Percentiles rank a stretch among this genome's conserved stretches.
Evolutionary conservation across 2,888 invertebrate species (phyloP).

Genomic region (Mesorhabditis sp.): DNA sequence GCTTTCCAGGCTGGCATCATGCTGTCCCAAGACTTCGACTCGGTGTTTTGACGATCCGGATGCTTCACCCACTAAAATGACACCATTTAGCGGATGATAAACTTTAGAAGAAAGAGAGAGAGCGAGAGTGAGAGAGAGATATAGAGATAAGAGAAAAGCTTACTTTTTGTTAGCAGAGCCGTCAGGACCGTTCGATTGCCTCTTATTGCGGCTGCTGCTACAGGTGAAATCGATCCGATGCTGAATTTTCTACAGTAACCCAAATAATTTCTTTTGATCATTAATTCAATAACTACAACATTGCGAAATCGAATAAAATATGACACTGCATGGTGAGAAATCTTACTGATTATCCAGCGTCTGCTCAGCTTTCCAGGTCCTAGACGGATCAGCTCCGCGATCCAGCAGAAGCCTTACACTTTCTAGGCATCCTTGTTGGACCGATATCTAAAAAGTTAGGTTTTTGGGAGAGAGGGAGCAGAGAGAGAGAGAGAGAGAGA

Average conservation of each 20-base stretch:
- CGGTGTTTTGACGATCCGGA: slow-evolving; percentile 9
- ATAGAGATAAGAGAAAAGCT: neutral
- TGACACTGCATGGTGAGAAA: no score
- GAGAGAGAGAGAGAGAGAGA: no score
- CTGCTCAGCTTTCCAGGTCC: slow-evolving; percentile 68
- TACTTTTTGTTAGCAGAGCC: slow-evolving; percentile 11
- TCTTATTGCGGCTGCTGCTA: slow-evolving; percentile 83
- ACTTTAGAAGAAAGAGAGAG: neutral
- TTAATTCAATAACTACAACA: no score
- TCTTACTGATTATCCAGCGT: neutral
- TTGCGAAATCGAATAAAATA: no score
- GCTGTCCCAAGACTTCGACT: slow-evolving; percentile 82
- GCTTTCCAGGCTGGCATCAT: slow-evolving; percentile 66
- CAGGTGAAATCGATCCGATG: slow-evolving; percentile 76
- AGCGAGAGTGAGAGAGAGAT: no score
- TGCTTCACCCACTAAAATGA: slow-evolving; percentile 9
- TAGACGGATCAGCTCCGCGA: slow-evolving; percentile 82
- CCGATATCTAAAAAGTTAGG: slow-evolving; percentile 19
- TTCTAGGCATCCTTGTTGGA: slow-evolving; percentile 64
- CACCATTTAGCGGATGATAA: neutral
- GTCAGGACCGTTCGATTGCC: slow-evolving; percentile 66
- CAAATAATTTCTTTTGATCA: no score
- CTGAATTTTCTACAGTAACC: neutral
- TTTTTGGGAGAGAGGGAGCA: no score
- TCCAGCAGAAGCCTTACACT: slow-evolving; percentile 76